Conservation (phyloP, 2,888 invertebrate genomes). For the Mellilla xanthometata region DNA sequence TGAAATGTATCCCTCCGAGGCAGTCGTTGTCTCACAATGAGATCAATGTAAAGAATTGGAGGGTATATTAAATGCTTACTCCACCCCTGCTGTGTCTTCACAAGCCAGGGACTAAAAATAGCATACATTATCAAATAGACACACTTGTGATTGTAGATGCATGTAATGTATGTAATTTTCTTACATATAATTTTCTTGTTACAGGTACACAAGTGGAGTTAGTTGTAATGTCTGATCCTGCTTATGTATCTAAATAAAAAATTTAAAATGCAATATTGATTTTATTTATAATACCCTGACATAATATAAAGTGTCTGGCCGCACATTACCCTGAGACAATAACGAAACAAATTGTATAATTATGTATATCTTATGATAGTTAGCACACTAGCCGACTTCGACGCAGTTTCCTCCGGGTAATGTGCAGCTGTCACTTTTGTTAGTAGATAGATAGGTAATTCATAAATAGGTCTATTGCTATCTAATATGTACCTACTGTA, state of each 20-base stretch:
- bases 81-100: conserved; percentile 58
- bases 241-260: conserved; percentile 71
- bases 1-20: conserved; percentile 56
- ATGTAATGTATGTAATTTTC: neutral
- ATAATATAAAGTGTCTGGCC: no score
- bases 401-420: no score
- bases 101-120: conserved; percentile 55
- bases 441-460: no score
- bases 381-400: no score
- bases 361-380: no score
- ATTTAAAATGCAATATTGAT: conserved; percentile 43
- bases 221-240: conserved; percentile 40
- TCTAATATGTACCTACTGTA: no score
- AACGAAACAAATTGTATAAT: no score
- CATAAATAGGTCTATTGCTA: no score
- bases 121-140: conserved; percentile 61
- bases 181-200: conserved; percentile 39
- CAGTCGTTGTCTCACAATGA: conserved; percentile 66
- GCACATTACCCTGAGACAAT: no score
- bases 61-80: conserved; percentile 65
- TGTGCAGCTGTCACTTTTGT: no score
- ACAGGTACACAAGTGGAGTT: conserved; percentile 64
- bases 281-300: no score
- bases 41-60: conserved; percentile 70
- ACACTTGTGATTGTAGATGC: no score